These are phyloP conservation scores for Petaurus breviceps DNA, from an alignment of 2,113 vertebrate species.

Conservation along the genomic window DNA sequence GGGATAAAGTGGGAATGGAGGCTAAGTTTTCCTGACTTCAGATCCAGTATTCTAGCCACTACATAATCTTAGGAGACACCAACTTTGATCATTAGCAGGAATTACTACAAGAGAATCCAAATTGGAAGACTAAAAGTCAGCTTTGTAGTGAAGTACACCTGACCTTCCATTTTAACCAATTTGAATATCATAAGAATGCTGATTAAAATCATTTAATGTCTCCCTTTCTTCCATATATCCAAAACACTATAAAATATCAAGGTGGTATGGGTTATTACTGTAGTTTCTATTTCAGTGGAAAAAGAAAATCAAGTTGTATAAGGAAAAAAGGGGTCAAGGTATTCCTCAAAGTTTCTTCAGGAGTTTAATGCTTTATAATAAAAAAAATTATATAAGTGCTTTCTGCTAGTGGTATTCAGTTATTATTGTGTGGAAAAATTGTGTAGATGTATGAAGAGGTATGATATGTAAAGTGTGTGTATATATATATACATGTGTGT, in stretches of 20 bases:
- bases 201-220: background rate
- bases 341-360: background rate
- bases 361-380: background rate
- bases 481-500: background rate
- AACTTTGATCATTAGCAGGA: background rate
- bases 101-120: background rate
- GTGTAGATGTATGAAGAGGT: fast-evolving
- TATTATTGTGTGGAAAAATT: fast-evolving
- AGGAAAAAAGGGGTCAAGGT: background rate
- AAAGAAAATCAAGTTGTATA: background rate
- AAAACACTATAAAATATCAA: background rate
- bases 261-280: background rate
- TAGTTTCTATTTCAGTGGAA: background rate
- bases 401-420: background rate
- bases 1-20: background rate
- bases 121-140: background rate
- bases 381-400: background rate
- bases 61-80: background rate
- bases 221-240: background rate
- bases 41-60: background rate
- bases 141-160: conserved; percentile 6
- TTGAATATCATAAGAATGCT: background rate
- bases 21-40: background rate
- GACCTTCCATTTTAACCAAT: background rate
- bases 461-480: conserved; percentile 9